Base-by-base conservation (phyloP, 2,888 invertebrate species). In the Noctua janthina region DNA sequence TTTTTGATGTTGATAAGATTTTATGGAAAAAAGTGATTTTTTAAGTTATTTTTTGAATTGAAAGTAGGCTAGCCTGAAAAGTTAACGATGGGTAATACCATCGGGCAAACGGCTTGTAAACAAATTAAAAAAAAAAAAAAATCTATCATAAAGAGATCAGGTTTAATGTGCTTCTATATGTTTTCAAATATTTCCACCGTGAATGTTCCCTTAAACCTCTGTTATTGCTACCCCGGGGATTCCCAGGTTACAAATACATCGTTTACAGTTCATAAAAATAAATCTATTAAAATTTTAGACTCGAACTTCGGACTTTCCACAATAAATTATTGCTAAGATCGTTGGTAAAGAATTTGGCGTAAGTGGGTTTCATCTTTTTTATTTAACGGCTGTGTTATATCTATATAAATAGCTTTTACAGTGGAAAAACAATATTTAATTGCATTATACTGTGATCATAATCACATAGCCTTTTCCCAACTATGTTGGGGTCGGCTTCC, bases 111-210 rank as follows among this genome's bases (percentile, higher is more conserved):
- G 17, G 62, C 64, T 20, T 10, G 35, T 66, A 39, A 66, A 15
- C 68, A 46, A n/a, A 59, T 74, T 67, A 74, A 82, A 17, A 29
- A 1, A 70, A 59, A 43, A 17, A 29, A 83, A 82, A 83, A 83
- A 83, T 72, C 67, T 23, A 51, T 82, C 67, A 72, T 17, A 51
- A 23, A 20, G 15, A 51, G 0, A 56, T 64, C 1, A 2, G n/a
- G 23, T 68, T 62, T 23, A 71, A 72, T 62, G 15, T 17, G 4
- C 62, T 23, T 74, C 23, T 62, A 62, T 62, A 54, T 35, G 17
- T n/a, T 74, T 62, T 29, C 0, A 51, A 56, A 76, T 68, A 72
- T 49, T 74, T 83, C 46, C 0, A 15, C 13, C 13, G 15, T 64
- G 64, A 69, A 11, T 43, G 35, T 56, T 69, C 7, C 7, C 15